These are phyloP conservation scores for Ctenicera cuprea DNA, from an alignment of 2,888 invertebrate genomes.

Conservation along the genomic window DNA sequence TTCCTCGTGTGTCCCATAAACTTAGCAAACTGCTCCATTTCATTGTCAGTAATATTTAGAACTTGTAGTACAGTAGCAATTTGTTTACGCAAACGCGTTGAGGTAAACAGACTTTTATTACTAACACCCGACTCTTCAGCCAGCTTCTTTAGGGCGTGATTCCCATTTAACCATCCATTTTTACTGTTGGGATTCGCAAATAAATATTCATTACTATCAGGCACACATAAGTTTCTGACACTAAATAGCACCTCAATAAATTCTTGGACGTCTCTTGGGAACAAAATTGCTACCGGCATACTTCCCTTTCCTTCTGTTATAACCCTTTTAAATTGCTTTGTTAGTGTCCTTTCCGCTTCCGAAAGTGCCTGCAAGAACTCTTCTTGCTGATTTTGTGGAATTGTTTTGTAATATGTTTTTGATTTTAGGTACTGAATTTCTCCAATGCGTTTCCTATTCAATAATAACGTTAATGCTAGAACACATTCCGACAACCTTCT, in stretches of 20 bases:
- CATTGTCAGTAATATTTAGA: constrained; percentile 54
- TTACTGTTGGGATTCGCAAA: constrained; percentile 55
- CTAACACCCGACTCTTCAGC: constrained; percentile 51
- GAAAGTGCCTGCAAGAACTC: constrained; percentile 48
- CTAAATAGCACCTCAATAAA: constrained; percentile 46
- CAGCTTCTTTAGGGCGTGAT: constrained; percentile 56
- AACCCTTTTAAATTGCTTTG: constrained; percentile 55
- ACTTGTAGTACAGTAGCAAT: constrained; percentile 56
- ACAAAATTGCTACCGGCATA: constrained; percentile 53
- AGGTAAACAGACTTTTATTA: constrained; percentile 55
- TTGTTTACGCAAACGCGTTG: constrained; percentile 58
- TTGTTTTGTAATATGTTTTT: constrained; percentile 34
- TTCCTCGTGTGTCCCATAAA: constrained; percentile 61
- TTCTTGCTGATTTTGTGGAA: constrained; percentile 45
- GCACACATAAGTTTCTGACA: constrained; percentile 48
- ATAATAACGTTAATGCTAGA: constrained; percentile 34
- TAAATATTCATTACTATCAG: constrained; percentile 56
- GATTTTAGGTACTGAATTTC: constrained; percentile 49
- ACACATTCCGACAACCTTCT: constrained; percentile 46
- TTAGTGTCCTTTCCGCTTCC: constrained; percentile 52
- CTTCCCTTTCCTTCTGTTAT: constrained; percentile 56
- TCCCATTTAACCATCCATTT: constrained; percentile 56
- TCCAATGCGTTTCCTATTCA: too few relatives aligned
- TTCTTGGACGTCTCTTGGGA: constrained; percentile 52
- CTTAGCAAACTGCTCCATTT: constrained; percentile 60